Percentiles rank a stretch among this genome's conserved stretches.
Conservation (phyloP, 1,140 invertebrate species). For the Tenebrio molitor region DNA sequence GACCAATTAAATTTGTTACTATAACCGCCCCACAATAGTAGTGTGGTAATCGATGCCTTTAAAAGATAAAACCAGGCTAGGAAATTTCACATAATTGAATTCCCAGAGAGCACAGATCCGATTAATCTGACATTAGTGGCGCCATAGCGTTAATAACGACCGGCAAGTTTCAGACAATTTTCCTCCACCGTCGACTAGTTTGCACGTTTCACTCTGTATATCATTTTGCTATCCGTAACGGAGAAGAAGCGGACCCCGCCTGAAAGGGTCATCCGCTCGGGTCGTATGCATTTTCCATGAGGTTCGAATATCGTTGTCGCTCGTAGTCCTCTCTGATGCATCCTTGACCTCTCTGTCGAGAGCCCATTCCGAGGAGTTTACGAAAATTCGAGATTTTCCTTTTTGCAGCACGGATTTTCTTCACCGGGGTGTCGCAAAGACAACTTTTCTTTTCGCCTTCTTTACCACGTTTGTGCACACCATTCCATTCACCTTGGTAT, state of each 20-base stretch:
- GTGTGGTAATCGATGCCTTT: too few species aligned
- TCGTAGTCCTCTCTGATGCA: background rate
- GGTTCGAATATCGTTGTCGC: too few species aligned
- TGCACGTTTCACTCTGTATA: too few species aligned
- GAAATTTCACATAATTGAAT: too few species aligned
- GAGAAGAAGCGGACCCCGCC: background rate
- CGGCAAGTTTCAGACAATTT: too few species aligned
- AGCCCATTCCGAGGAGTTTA: background rate
- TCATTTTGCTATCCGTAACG: background rate
- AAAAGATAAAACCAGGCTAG: too few species aligned
- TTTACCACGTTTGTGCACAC: background rate
- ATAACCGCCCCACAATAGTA: too few species aligned
- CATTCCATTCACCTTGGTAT: constrained; percentile 43
- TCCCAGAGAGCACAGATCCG: too few species aligned
- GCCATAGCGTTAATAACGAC: too few species aligned
- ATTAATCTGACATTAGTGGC: too few species aligned
- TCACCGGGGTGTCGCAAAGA: background rate
- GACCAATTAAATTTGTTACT: too few species aligned
- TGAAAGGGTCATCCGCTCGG: background rate
- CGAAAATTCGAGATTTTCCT: background rate
- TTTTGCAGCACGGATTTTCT: background rate
- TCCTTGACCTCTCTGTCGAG: background rate
- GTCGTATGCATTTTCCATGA: background rate
- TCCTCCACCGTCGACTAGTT: too few species aligned
- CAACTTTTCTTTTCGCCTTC: constrained; percentile 7